These are phyloP conservation scores for Napeogenes inachia DNA, from an alignment of 2,888 invertebrate species.

Conservation along the genomic window DNA sequence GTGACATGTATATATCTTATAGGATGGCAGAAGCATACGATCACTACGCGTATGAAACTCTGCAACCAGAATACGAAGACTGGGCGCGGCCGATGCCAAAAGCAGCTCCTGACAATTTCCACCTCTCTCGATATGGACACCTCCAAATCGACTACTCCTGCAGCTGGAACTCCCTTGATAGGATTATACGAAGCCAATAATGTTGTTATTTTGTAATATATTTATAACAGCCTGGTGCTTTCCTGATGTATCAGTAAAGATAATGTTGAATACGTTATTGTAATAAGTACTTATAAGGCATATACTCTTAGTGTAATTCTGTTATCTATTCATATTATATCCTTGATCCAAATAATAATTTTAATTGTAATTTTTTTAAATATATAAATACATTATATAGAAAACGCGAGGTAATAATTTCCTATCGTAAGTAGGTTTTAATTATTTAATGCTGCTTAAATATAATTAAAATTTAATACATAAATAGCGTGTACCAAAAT, in stretches of 20 bases:
- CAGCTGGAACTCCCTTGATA: constrained; percentile 88
- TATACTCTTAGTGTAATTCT: no score
- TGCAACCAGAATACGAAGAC: constrained; percentile 70
- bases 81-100: constrained; percentile 87
- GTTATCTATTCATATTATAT: no score
- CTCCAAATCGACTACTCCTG: constrained; percentile 89
- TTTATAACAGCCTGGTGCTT: background rate
- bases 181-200: constrained; percentile 80
- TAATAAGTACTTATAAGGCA: no score
- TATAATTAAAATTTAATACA: background rate
- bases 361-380: background rate
- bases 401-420: background rate
- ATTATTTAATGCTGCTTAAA: background rate
- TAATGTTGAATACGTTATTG: no score
- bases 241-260: background rate
- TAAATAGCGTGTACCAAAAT: constrained; percentile 2
- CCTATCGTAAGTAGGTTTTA: background rate
- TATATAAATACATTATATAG: background rate
- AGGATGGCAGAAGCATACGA: constrained; percentile 70
- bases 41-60: constrained; percentile 63
- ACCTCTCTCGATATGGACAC: constrained; percentile 86
- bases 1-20: constrained; percentile 15
- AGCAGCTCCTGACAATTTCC: constrained; percentile 80
- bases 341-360: constrained; percentile 3
- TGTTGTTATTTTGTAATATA: background rate